Conservation (phyloP, 2,888 invertebrate genomes). For the Falcaria lacertinaria region DNA sequence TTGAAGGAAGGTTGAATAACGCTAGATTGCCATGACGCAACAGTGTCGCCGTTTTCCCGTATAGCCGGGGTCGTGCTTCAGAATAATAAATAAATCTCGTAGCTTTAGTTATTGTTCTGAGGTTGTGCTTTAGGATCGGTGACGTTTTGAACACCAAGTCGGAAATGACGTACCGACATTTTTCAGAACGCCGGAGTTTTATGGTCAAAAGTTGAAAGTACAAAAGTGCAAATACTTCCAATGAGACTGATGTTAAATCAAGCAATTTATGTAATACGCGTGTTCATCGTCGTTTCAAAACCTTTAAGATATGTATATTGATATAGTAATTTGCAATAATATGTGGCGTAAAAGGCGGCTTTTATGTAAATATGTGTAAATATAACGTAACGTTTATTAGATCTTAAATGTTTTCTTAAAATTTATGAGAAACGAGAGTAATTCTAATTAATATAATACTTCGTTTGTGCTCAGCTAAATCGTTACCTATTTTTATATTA, state of each 20-base stretch:
- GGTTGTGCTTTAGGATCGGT: too few relatives aligned
- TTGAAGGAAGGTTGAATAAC: too few relatives aligned
- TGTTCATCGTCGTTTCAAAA: neutral
- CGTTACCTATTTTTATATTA: neutral
- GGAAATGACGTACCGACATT: too few relatives aligned
- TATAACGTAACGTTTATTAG: neutral
- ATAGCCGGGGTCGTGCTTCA: too few relatives aligned
- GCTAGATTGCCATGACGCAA: too few relatives aligned
- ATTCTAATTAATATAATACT: neutral
- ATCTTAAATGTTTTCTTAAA: neutral
- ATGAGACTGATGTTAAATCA: neutral
- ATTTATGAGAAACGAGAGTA: neutral
- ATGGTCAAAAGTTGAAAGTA: neutral
- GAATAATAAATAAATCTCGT: too few relatives aligned
- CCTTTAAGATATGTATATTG: neutral
- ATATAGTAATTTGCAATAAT: too few relatives aligned
- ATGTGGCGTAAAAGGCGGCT: neutral
- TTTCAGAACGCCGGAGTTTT: too few relatives aligned
- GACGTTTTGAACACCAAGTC: too few relatives aligned
- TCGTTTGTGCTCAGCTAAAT: neutral
- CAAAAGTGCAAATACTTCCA: neutral
- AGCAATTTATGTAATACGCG: neutral
- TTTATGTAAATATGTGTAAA: neutral
- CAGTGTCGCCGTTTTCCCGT: too few relatives aligned
- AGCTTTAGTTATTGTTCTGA: too few relatives aligned